Percentiles rank a stretch among this genome's conserved stretches.
phyloP scores from a whole-genome alignment of 2,888 invertebrate genomes.

The Steinernema scapterisci region DNA sequence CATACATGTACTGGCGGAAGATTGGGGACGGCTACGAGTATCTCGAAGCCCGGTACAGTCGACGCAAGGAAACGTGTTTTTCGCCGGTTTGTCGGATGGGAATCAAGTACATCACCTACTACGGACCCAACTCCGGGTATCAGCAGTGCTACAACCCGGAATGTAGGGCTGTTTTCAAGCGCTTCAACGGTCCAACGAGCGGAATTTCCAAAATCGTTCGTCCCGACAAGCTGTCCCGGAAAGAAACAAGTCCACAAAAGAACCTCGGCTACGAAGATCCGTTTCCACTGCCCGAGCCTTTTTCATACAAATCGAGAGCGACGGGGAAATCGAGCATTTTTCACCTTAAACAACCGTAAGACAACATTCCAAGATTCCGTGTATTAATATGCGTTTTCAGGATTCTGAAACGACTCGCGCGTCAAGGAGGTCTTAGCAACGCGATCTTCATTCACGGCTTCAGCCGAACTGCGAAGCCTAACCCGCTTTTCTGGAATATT shows the following conservation, averaged over 20 bases:
- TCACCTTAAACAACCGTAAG: constrained; percentile 73
- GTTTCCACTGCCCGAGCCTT: constrained; percentile 56
- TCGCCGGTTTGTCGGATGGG: neutral
- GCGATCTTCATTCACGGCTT: constrained; percentile 58
- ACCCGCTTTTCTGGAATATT: constrained; percentile 86
- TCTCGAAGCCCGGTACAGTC: neutral
- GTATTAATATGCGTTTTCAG: constrained; percentile 26
- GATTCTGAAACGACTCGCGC: constrained; percentile 48
- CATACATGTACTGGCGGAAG: neutral
- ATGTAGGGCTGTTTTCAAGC: neutral
- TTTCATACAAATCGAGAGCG: constrained; percentile 40
- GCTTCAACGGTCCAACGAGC: neutral
- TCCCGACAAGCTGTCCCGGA: neutral
- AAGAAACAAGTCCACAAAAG: constrained; percentile 37
- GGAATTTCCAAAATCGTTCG: neutral
- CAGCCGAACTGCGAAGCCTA: constrained; percentile 70
- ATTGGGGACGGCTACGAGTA: constrained; percentile 1
- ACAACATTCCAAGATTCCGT: neutral
- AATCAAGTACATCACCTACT: neutral
- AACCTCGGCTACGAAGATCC: constrained; percentile 26
- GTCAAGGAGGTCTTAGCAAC: constrained; percentile 53
- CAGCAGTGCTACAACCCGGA: neutral
- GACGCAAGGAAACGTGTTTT: neutral
- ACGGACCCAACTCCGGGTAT: neutral
- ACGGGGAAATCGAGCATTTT: constrained; percentile 77